Base-by-base conservation (phyloP, 2,797 vertebrate genomes). In the Danio albolineatus region DNA sequence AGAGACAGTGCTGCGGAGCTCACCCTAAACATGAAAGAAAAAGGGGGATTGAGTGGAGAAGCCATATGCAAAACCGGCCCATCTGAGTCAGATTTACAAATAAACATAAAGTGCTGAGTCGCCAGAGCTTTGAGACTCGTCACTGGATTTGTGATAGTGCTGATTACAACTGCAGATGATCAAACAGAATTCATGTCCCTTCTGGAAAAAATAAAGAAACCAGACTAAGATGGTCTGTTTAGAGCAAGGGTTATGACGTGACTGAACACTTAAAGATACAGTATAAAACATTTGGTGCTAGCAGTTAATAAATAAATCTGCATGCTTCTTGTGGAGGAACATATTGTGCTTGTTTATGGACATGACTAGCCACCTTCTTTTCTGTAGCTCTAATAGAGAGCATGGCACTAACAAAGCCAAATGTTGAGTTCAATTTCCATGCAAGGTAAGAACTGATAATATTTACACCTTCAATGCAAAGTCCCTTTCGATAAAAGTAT, bases 1-100 rank as follows among this genome's bases (percentile, higher is more conserved):
- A 77, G 88, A 93, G 91, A 92, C 88, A 89, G 85, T 38, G 61
- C 65, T 78, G 67, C 57, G 1, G 28, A 28, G 28, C 46, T 44
- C 79, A 64, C 44, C 76, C 74, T 82, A 75, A 36, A 67, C 53
- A 80, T 78, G 48, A 82, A 74, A 83, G 80, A 81, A 82, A 72
- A 73, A 70, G 65, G 6, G 67, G 71, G 62, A 84, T 4, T 46
- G 78, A 65, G 59, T 57, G 62, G 1, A 13, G 13, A 5, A 13
- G 36, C 16, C 7, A 4, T 28, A 21, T 57, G 17, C 70, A 56
- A 73, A 36, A 59, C 10, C 43, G 79, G 69, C 59, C 28, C 28
- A 62, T 62, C 73, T 51, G 56, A 66, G 67, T 39, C 9, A 36
- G 54, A 54, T 41, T 62, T 67, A 57, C 7, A 69, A 39, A 69